phyloP scores from a whole-genome alignment of 2,113 vertebrate genomes.

The Cinclus mexicanus region DNA sequence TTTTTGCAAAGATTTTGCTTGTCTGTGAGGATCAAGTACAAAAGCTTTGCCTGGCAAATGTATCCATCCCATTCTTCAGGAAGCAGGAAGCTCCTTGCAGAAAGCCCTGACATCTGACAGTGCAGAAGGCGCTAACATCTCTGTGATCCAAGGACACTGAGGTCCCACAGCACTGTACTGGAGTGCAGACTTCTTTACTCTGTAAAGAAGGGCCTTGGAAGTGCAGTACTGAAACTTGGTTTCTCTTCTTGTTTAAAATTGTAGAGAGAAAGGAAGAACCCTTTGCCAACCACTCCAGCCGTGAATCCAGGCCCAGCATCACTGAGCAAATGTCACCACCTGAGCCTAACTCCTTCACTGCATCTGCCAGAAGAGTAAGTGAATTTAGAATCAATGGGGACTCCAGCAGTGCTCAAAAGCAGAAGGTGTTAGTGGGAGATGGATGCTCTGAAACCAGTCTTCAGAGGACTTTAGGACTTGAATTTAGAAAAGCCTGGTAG shows the following conservation, averaged over 20 bases:
- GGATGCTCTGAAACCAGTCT: neutral
- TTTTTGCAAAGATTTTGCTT: neutral
- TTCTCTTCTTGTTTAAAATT: slow-evolving; percentile 58
- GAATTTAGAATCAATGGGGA: neutral
- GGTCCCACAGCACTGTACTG: neutral
- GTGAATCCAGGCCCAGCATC: slow-evolving; percentile 60
- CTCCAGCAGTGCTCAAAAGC: neutral
- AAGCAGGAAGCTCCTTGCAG: neutral
- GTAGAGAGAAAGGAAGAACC: slow-evolving; percentile 72
- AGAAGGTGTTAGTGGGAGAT: neutral
- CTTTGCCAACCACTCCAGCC: slow-evolving; percentile 67
- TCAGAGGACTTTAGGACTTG: neutral
- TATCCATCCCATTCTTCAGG: fast-evolving
- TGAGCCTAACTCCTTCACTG: slow-evolving; percentile 65
- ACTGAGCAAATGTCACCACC: slow-evolving; percentile 63
- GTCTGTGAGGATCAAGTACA: neutral
- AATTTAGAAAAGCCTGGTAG: neutral
- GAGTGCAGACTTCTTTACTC: neutral
- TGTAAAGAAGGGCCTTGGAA: neutral
- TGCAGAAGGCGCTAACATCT: neutral
- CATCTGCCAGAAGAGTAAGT: slow-evolving; percentile 76
- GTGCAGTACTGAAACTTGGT: slow-evolving; percentile 31
- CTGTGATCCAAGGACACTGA: neutral
- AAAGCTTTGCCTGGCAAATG: neutral
- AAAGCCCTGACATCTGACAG: neutral